Conservation (phyloP, 2,888 invertebrate species). For the Callosobruchus maculatus region DNA sequence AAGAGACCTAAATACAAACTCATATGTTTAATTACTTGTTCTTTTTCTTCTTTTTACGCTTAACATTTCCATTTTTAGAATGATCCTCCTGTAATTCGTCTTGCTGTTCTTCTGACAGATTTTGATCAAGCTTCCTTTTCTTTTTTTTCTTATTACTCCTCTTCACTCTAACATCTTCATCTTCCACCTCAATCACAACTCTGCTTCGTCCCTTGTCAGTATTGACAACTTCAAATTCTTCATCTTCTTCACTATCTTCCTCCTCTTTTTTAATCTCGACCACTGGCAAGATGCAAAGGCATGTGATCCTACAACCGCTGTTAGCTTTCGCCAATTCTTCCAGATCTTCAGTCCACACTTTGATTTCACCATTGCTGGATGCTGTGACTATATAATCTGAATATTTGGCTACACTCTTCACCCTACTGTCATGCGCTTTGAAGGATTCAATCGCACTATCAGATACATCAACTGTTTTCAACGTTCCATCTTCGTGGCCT, state of each 20-base stretch:
- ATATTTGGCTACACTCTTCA: conserved; percentile 62
- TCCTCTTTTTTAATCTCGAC: conserved; percentile 31
- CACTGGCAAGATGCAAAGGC: conserved; percentile 59
- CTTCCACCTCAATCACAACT: conserved; percentile 46
- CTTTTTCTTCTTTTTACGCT: not conserved
- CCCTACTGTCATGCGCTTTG: conserved; percentile 61
- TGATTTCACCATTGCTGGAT: conserved; percentile 76
- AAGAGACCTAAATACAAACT: too few species aligned
- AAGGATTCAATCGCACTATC: conserved; percentile 51
- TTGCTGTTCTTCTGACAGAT: conserved; percentile 6
- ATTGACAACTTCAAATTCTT: conserved; percentile 39
- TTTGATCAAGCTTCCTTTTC: conserved; percentile 3
- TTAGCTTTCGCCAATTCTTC: conserved; percentile 58
- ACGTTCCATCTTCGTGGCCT: conserved; percentile 72
- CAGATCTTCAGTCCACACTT: conserved; percentile 62
- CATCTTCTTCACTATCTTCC: conserved; percentile 17
- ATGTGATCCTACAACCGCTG: conserved; percentile 71
- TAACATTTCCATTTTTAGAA: not conserved
- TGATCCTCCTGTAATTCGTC: not conserved
- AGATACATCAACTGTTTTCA: conserved; percentile 58
- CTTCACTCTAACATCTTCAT: conserved; percentile 12
- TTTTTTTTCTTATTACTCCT: conserved; percentile 10
- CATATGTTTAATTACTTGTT: not conserved
- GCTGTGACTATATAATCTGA: conserved; percentile 63
- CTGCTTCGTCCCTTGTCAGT: conserved; percentile 39